Base-by-base conservation (phyloP, 2,113 vertebrate species). In the Salvelinus namaycush region DNA sequence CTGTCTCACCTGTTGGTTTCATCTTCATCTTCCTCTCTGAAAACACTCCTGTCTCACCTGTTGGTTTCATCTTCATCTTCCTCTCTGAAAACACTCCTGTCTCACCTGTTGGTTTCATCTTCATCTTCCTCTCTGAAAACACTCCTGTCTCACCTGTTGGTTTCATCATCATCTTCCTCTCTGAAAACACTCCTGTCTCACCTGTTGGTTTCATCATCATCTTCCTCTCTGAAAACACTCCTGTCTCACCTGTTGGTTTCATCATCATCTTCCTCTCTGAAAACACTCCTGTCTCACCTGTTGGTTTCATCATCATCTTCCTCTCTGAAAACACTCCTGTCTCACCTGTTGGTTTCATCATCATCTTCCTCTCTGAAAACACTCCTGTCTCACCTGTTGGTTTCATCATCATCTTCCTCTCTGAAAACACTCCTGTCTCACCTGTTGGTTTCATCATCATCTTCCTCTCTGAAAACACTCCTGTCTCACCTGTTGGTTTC, bases 371-470 rank as follows among this genome's bases (percentile, higher is more conserved):
- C 31, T 34, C 31, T 34, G 31, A 34, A 34, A 34, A 34, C 49
- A 16, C 49, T 13, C 49, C 14, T 1, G 9, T 54, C 75, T 68
- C 68, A 87, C 83, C 84, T 72, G 76, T 81, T 73, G 76, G 76
- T 78, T 85, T 76, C 68, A 74, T 83, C 48, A 22, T 27, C 7
- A 69, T 24, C 66, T 39, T 84, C 34, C 73, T 87, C 8, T 83
- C 77, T 11, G 68, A 24, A 24, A 24, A 24, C 24, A 24, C 24
- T 24, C 24, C 24, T 24, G 24, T 24, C 24, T 3, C 39, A 79
- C 84, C 79, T 76, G 16, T 78, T 24, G 48, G 49, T 44, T 75
- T 48, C 22, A 70, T 73, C 75, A 24, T 27, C 7, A 68, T 24
- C 66, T 39, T 84, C 34, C 73, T 87, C 8, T 83, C 77, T 11